These are phyloP conservation scores for Chrysomela aeneicollis DNA, from an alignment of 2,888 invertebrate genomes.

Conservation along the genomic window DNA sequence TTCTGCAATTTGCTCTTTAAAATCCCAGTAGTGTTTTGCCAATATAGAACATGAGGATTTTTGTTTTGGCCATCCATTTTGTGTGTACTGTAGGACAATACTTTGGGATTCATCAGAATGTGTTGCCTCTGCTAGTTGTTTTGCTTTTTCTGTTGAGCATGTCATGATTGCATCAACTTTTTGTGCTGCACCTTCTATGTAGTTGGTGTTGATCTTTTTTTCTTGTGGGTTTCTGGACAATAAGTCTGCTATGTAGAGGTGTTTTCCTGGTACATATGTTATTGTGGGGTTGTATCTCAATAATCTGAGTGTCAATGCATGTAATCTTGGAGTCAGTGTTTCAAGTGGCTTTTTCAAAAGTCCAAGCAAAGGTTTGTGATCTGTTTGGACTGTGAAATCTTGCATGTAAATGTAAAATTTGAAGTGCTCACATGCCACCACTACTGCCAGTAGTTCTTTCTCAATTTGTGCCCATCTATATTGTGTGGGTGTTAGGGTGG, in stretches of 20 bases:
- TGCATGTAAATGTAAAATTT: neutral
- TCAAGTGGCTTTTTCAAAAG: constrained; percentile 4
- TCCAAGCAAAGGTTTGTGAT: constrained; percentile 7
- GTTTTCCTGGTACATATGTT: constrained; percentile 1
- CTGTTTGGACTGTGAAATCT: neutral
- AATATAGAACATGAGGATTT: neutral
- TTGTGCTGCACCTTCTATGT: neutral
- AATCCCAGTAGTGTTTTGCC: neutral
- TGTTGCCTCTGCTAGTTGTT: constrained; percentile 6
- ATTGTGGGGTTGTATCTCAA: constrained; percentile 1
- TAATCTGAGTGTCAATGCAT: neutral
- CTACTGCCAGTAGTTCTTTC: neutral
- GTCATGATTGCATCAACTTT: neutral
- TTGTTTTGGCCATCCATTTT: neutral
- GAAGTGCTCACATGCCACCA: neutral
- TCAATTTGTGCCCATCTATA: neutral
- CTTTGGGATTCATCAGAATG: neutral
- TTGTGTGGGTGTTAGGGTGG: neutral
- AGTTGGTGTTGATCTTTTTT: neutral
- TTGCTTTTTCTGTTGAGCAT: neutral
- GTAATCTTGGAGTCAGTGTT: constrained; percentile 1
- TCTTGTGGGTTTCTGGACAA: neutral
- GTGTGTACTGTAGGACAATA: neutral
- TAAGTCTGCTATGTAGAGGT: constrained; percentile 6
- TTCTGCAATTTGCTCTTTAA: neutral